Conservation (phyloP, 2,797 vertebrate species). For the Chiloscyllium punctatum region DNA sequence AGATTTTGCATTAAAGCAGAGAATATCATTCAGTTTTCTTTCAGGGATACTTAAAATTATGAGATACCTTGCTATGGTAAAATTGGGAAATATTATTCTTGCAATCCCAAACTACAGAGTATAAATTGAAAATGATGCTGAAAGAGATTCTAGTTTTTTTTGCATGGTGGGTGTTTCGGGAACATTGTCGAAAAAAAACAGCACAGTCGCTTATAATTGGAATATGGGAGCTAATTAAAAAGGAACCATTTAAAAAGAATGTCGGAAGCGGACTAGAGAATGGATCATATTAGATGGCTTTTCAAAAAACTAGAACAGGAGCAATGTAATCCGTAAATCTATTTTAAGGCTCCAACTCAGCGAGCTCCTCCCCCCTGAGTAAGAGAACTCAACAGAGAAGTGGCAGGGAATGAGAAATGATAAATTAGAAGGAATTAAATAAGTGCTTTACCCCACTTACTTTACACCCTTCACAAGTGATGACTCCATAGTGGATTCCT, state of each 20-base stretch:
- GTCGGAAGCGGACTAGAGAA: neutral
- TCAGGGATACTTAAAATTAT: neutral
- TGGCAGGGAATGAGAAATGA: slow-evolving; percentile 19
- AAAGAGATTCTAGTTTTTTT: neutral
- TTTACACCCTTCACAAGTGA: slow-evolving; percentile 93
- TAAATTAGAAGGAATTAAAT: neutral
- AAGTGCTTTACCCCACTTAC: slow-evolving; percentile 52
- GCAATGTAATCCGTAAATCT: neutral
- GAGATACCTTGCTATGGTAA: neutral
- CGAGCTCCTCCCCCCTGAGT: neutral
- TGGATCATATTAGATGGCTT: neutral
- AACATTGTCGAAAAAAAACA: neutral
- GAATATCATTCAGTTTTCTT: neutral
- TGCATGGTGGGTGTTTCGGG: neutral
- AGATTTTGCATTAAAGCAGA: neutral
- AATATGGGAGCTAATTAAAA: neutral
- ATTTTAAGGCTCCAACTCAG: neutral
- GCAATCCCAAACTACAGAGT: no score
- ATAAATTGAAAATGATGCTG: neutral
- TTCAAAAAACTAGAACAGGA: neutral
- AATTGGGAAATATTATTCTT: neutral
- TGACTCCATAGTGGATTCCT: slow-evolving; percentile 87
- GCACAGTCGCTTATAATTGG: neutral
- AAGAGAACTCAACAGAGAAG: neutral
- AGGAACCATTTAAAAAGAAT: neutral